Evolutionary conservation across 2,113 vertebrate species (phyloP).

Genomic region (Labrus mixtus): DNA sequence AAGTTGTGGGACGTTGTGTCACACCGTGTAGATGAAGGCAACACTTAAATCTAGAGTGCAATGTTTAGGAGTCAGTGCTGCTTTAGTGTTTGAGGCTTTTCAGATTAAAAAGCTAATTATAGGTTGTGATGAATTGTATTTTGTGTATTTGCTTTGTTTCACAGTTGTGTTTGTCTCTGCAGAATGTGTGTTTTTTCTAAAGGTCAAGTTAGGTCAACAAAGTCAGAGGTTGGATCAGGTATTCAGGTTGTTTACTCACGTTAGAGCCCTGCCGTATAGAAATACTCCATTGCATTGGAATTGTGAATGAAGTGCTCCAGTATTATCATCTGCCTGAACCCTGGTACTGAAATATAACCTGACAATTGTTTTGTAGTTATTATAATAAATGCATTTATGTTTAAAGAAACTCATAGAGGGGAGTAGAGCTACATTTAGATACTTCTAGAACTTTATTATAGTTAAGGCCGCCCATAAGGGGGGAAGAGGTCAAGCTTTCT

Average conservation of each 20-base stretch:
- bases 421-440: too few relatives aligned
- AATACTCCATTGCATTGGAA: too few relatives aligned
- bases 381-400: too few relatives aligned
- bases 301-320: neutral
- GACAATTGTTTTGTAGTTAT: too few relatives aligned
- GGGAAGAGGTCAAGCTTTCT: too few relatives aligned
- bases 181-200: neutral
- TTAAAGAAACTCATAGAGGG: too few relatives aligned
- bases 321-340: neutral
- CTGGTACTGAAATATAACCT: too few relatives aligned
- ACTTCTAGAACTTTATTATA: too few relatives aligned
- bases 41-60: neutral
- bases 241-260: neutral
- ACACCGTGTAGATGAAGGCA: neutral
- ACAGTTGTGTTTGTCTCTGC: neutral
- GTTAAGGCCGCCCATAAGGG: too few relatives aligned
- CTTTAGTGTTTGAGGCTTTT: neutral
- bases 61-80: neutral
- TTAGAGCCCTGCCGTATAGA: neutral
- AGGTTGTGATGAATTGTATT: neutral
- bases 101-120: neutral
- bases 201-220: conserved; percentile 13
- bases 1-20: neutral
- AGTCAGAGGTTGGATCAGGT: neutral
- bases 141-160: neutral